A percentile compares a stretch with the other conserved stretches of the same genome.
Evolutionary conservation across 2,113 vertebrate species (phyloP).

Genomic region (Psittacula cyanocephala): DNA sequence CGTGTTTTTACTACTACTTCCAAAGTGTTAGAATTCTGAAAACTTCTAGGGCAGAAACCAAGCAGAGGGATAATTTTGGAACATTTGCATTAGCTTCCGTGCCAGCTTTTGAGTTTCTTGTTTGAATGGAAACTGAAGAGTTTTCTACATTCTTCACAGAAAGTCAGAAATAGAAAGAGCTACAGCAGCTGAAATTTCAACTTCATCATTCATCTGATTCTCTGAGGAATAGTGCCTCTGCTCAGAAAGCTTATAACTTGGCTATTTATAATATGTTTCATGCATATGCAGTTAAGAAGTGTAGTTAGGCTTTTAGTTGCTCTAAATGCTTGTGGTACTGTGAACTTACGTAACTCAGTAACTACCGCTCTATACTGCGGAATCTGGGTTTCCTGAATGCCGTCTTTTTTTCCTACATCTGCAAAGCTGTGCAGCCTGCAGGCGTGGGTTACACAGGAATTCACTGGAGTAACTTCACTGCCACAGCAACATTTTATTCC

Average conservation of each 20-base stretch:
- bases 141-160: background rate
- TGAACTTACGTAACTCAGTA: background rate
- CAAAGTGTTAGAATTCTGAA: background rate
- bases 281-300: background rate
- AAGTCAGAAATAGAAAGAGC: background rate
- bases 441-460: background rate
- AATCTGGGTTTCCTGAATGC: background rate
- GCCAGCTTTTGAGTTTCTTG: background rate
- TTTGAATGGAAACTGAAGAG: background rate
- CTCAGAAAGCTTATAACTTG: background rate
- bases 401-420: background rate
- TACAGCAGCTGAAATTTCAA: constrained; percentile 4
- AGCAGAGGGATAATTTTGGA: background rate
- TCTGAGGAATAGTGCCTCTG: background rate
- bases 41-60: background rate
- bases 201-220: background rate
- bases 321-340: background rate
- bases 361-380: background rate
- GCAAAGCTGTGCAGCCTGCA: background rate
- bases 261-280: background rate
- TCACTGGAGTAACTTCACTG: background rate
- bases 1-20: background rate
- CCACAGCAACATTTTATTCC: background rate
- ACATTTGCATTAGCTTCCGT: background rate
- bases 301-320: background rate